Conservation (phyloP, 2,888 invertebrate species). For the Plusia festucae region DNA sequence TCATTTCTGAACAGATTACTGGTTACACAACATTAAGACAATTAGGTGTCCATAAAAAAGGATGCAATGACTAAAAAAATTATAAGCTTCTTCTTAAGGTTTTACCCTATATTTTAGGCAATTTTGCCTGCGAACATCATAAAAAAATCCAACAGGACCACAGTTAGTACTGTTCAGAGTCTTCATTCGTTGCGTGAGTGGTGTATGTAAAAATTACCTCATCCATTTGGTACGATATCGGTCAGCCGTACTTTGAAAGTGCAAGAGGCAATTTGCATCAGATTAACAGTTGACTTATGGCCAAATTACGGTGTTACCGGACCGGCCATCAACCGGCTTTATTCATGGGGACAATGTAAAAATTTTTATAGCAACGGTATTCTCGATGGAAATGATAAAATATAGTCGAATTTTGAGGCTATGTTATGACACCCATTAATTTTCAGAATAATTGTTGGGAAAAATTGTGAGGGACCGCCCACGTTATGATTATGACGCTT, state of each 20-base stretch:
- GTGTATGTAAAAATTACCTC: constrained; percentile 35
- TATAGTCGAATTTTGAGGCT: constrained; percentile 50
- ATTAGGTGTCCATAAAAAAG: constrained; percentile 37
- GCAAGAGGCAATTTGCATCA: constrained; percentile 76
- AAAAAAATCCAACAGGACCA: constrained; percentile 14
- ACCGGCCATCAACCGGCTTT: constrained; percentile 60
- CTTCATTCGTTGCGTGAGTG: constrained; percentile 21
- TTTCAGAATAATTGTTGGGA: constrained; percentile 48
- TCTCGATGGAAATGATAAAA: constrained; percentile 65
- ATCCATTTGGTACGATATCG: constrained; percentile 46
- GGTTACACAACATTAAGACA: constrained; percentile 48
- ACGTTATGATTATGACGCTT: constrained; percentile 21
- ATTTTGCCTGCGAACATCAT: no score
- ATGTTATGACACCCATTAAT: constrained; percentile 61
- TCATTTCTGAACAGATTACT: constrained; percentile 38
- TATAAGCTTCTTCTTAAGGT: constrained; percentile 11
- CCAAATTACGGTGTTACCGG: constrained; percentile 70
- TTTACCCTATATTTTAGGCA: constrained; percentile 20
- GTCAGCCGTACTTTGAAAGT: constrained; percentile 52
- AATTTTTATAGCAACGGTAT: constrained; percentile 66
- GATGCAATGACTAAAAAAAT: constrained; percentile 16
- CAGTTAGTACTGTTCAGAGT: constrained; percentile 27
- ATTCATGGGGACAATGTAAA: constrained; percentile 64
- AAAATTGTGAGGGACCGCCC: constrained; percentile 49
- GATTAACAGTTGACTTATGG: constrained; percentile 78